A percentile compares a stretch with the other conserved stretches of the same genome.
phyloP scores from a whole-genome alignment of 1,140 invertebrate genomes.

The Papilio polytes region DNA sequence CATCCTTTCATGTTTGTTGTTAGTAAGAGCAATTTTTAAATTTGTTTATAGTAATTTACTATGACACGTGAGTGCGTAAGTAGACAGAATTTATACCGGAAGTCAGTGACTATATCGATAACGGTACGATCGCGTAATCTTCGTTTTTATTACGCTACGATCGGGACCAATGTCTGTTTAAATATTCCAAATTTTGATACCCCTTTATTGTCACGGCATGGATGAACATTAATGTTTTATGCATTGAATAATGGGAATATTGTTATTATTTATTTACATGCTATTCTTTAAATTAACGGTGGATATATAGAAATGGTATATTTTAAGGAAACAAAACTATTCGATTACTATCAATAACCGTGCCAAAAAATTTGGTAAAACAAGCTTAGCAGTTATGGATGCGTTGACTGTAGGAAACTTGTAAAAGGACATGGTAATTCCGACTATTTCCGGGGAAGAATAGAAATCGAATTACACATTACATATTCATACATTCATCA shows the following conservation, averaged over 20 bases:
- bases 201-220: slow-evolving; percentile 39
- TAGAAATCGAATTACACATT: too few species aligned
- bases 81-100: slow-evolving; percentile 32
- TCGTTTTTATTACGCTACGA: slow-evolving; percentile 30
- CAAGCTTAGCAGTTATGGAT: too few species aligned
- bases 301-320: not conserved
- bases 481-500: too few species aligned
- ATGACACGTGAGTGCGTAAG: slow-evolving; percentile 12
- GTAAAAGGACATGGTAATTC: too few species aligned
- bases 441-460: too few species aligned
- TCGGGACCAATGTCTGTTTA: slow-evolving; percentile 27
- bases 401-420: too few species aligned
- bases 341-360: too few species aligned
- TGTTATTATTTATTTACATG: slow-evolving; percentile 9
- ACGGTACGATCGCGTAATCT: slow-evolving; percentile 27
- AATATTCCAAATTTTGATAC: slow-evolving; percentile 40
- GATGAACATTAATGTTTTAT: slow-evolving; percentile 25
- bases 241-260: slow-evolving; percentile 8
- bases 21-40: not conserved
- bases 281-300: not conserved
- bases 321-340: not conserved
- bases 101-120: slow-evolving; percentile 22
- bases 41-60: not conserved
- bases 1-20: not conserved
- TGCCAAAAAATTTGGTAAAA: too few species aligned